Conservation (phyloP, 2,113 vertebrate species). For the Poicephalus gulielmi region DNA sequence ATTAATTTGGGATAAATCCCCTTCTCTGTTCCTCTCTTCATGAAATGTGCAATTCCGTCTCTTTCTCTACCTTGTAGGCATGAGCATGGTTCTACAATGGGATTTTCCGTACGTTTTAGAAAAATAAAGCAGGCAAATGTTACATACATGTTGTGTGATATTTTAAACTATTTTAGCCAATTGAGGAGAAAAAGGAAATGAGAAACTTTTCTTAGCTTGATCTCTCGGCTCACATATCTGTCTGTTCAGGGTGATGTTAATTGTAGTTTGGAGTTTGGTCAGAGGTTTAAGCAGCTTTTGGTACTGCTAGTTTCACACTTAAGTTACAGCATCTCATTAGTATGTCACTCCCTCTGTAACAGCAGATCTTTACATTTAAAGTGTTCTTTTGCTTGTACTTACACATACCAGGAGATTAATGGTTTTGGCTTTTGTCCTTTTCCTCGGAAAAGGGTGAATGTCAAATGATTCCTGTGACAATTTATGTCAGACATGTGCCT, state of each 20-base stretch:
- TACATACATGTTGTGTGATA: background rate
- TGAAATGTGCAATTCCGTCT: background rate
- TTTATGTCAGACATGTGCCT: background rate
- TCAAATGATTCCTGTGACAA: background rate
- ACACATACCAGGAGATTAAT: background rate
- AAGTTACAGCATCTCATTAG: background rate
- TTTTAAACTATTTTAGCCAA: background rate
- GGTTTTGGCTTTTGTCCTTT: constrained; percentile 18
- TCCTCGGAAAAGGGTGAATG: background rate
- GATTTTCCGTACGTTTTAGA: background rate
- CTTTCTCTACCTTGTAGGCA: background rate
- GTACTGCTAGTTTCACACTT: background rate
- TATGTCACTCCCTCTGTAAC: background rate
- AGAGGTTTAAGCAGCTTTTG: background rate
- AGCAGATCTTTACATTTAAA: background rate
- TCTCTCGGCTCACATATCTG: background rate
- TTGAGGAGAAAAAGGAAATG: background rate
- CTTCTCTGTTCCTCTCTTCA: background rate
- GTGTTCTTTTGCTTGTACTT: background rate
- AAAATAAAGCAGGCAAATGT: background rate
- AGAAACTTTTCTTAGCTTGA: background rate
- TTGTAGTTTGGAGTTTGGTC: background rate
- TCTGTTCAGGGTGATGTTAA: background rate
- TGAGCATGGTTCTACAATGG: background rate
- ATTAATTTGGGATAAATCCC: background rate